Percentiles rank a stretch among this genome's conserved stretches.
Evolutionary conservation across 2,888 invertebrate genomes (phyloP).

Genomic region (Heliconius hortense): DNA sequence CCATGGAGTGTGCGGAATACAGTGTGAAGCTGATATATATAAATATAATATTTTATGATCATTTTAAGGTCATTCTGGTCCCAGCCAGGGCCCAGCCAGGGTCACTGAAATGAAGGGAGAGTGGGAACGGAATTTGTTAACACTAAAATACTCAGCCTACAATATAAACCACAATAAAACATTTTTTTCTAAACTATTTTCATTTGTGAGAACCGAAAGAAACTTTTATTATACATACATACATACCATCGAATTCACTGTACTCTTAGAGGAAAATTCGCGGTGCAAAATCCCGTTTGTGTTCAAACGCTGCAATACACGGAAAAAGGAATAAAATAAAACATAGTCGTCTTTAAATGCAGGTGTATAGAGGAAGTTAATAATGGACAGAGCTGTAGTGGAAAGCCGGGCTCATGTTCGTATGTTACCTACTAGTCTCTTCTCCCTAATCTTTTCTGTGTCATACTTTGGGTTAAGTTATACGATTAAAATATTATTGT

Average conservation of each 20-base stretch:
- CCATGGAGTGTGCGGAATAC: no score
- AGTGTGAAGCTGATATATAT: no score
- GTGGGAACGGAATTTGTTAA: not conserved
- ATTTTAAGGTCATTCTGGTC: no score
- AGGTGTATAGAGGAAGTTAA: slow-evolving; percentile 74
- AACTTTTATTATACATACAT: slow-evolving; percentile 34
- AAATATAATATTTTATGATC: not conserved
- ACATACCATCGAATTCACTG: slow-evolving; percentile 36
- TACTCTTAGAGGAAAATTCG: slow-evolving; percentile 41
- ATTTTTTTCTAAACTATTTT: not conserved
- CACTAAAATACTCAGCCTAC: not conserved
- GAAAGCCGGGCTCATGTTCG: slow-evolving; percentile 67
- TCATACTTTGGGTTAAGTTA: slow-evolving; percentile 47
- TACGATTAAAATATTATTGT: slow-evolving; percentile 19
- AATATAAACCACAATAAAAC: not conserved
- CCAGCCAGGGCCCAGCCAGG: no score
- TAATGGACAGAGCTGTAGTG: slow-evolving; percentile 70
- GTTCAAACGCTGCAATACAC: slow-evolving; percentile 42
- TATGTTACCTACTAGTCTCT: slow-evolving; percentile 58
- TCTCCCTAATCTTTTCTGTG: slow-evolving; percentile 66
- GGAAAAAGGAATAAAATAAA: slow-evolving; percentile 45
- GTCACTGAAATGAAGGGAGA: not conserved
- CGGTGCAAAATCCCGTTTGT: slow-evolving; percentile 37
- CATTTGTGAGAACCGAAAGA: not conserved
- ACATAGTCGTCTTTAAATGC: slow-evolving; percentile 67